phyloP scores from a whole-genome alignment of 2,113 vertebrate genomes.

The Semnornis frantzii region DNA sequence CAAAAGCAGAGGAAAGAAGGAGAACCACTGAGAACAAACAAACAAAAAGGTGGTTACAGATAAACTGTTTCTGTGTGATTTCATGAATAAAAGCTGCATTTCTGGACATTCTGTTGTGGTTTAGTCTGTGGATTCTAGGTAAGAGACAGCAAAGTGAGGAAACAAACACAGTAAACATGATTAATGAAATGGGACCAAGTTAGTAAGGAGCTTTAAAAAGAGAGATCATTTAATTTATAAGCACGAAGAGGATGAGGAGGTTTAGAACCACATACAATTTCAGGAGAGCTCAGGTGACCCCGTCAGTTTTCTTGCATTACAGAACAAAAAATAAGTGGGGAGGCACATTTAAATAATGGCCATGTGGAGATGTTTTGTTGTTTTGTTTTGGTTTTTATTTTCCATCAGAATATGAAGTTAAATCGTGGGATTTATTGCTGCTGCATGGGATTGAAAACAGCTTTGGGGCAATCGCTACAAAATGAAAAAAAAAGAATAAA shows the following conservation, averaged over 20 bases:
- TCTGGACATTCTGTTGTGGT: background rate
- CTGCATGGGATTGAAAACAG: background rate
- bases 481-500: background rate
- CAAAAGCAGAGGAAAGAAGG: background rate
- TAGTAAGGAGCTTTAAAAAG: background rate
- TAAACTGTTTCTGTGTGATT: background rate
- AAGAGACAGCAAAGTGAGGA: background rate
- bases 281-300: background rate
- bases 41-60: background rate
- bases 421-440: background rate
- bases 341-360: background rate
- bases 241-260: background rate
- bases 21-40: background rate
- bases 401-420: background rate
- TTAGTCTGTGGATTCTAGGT: background rate
- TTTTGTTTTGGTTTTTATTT: background rate
- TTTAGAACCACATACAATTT: background rate
- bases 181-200: background rate
- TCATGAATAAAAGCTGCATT: background rate
- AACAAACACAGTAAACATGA: slow-evolving; percentile 1
- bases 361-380: background rate
- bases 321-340: background rate
- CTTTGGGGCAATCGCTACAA: background rate
- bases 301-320: background rate
- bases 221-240: background rate